Evolutionary conservation across 2,888 invertebrate species (phyloP), one percentile per base, ranked within the genome.

Genomic region (Coecobrya sp.): DNA sequence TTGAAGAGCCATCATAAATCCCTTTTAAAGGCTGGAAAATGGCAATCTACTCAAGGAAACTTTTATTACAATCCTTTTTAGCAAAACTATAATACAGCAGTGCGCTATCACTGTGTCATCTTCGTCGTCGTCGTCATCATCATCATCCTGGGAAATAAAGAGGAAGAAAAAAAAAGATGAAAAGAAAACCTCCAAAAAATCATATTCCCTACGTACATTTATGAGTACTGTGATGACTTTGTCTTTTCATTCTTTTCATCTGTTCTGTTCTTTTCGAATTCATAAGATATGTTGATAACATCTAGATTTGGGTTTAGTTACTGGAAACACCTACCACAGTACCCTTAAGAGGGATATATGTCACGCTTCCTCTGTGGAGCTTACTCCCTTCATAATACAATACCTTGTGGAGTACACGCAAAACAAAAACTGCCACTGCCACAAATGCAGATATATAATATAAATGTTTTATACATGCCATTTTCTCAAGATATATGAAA

Each of bases 61-160:
- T 88, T 88, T 88, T 88, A 88, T 88, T 88, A 88, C 88, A 88
- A 88, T 81, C 88, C 88, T 68, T 88, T 86, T 88, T 73, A 86
- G 70, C 30, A 79, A 49, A 87, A 76, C 79, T 87, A 65, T 65
- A 87, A 79, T 79, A 87, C 76, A 79, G 13, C 30, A 16, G 42
- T 68, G 30, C 25, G 16, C 65, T 65, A 81, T 81, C 65, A 88
- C 79, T 88, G 88, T 88, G 88, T 88, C 88, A 42, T 86, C 52
- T 36, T 86, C 30, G 8, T 85, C 70, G 52, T 70, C 62, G 42
- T 36, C n/a, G n/a, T 79, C 81, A n/a, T 88, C 88, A 87, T 88
- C 88, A 70, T 70, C 73, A 88, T 88, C 68, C 79, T 88, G 88
- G 36, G 79, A 88, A 81, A 88, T 88, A 81, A 76, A 87, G 55